Base-by-base conservation (phyloP, 1,140 invertebrate genomes). In the Drosophila gunungcola region DNA sequence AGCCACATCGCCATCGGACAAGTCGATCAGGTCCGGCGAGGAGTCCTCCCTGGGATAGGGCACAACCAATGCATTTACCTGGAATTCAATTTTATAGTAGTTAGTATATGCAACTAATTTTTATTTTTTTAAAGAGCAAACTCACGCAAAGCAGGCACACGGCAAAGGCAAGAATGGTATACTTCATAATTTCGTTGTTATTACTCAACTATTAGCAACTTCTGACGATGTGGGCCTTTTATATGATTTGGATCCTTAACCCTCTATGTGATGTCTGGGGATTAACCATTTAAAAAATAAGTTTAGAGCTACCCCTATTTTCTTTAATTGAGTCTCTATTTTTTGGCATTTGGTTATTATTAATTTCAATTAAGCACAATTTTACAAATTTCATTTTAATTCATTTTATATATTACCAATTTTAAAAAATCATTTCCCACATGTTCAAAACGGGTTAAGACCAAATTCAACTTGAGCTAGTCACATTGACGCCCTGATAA, bases 121-220 rank as follows among this genome's bases (percentile, higher is more conserved):
- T 10, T 3, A 3, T 11, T 32, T 21, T 55, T 11, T 25, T 13
- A 13, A 16, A 1, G 3, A 10, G 6, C 2, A 21, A 60, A 84
- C 80, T 80, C 56, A 84, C 80, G 48, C 72, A 39, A 32, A 80
- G 34, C 41, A 82, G 74, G 62, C 79, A 74, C 42, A 82, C 2
- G 11, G 62, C 80, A 21, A 84, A 58, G n/a, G 67, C 67, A 38
- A 84, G 25, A 6, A 84, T 51, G 10, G 63, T 78, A 36, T 64
- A 84, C 80, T 84, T 84, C 80, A 84, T 84, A 12, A 56, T 83
- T 34, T 36, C 27, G 38, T 16, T 38, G 36, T 34, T 38, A n/a
- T 7, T n/a, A 12, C 21, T 4, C n/a, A 67, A 69, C 62, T 69
- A 67, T 67, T 10, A 27, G 2, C 3, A 54, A 11, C 32, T 9